Evolutionary conservation across 2,888 invertebrate species (phyloP).

Genomic region (Nasonovia ribisnigri): DNA sequence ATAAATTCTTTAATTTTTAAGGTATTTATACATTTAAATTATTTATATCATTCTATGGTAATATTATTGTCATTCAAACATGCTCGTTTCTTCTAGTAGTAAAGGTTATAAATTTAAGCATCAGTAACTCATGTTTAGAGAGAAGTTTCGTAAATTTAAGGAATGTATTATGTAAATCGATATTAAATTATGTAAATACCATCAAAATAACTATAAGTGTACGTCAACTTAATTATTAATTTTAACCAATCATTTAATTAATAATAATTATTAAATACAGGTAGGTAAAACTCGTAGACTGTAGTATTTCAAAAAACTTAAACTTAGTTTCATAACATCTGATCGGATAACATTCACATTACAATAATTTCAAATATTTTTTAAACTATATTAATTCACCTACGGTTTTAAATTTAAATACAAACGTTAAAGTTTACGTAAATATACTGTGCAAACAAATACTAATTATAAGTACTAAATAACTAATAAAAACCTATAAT

Average conservation of each 20-base stretch:
- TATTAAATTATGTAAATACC: no score
- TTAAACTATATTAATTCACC: neutral
- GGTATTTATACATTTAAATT: neutral
- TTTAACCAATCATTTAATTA: neutral
- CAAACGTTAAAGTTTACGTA: neutral
- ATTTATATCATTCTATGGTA: neutral
- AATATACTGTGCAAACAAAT: neutral
- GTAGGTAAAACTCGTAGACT: no score
- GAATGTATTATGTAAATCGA: neutral
- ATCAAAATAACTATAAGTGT: neutral
- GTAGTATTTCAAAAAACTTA: no score
- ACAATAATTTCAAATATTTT: neutral
- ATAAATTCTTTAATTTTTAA: neutral
- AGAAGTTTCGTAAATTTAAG: neutral
- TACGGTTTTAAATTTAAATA: neutral
- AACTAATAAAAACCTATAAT: neutral
- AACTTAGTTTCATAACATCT: neutral
- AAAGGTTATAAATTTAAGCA: neutral
- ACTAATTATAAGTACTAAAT: no score
- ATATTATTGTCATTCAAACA: neutral
- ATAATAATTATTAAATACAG: neutral
- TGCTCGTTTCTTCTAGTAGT: neutral
- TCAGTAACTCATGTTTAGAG: neutral
- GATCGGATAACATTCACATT: neutral
- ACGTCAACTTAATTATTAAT: neutral